Base-by-base conservation (phyloP, 2,113 vertebrate genomes). In the Microcebus lehilahytsara region DNA sequence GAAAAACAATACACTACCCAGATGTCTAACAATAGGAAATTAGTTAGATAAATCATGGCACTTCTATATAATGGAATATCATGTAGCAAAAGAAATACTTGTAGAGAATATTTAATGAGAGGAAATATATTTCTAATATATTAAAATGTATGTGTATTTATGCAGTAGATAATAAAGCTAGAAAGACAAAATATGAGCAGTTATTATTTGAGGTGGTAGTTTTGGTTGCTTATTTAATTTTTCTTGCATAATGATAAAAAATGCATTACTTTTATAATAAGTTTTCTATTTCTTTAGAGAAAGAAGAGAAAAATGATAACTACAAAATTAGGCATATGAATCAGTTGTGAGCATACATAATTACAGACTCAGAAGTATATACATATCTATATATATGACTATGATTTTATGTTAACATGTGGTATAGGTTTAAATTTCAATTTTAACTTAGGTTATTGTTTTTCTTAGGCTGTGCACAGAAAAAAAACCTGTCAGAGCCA, bases 231-330 rank as follows among this genome's bases (percentile, higher is more conserved):
- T 81, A 60, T 80, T 97, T 56, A 22, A 17, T 80, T 67, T 81
- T 67, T 90, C 78, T 95, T 93, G 64, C 32, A 86, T 85, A 93
- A 81, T 88, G 53, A 72, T 80, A 91, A 92, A 40, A 86, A 79
- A 77, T 71, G 1, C 2, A 91, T 64, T 46, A 20, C 2, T 71
- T 84, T 51, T 49, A 71, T 25, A 84, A 71, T 81, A 87, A 89
- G 46, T 4, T 27, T 77, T 89, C 69, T 40, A 14, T 67, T 85
- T 88, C 72, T 90, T 95, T 66, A 53, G 4, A 75, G 34, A 42
- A 34, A 69, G 87, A 89, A 84, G 71, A 32, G 9, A 77, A 92
- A 81, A 77, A 42, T 60, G 85, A 67, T 66, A 78, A 32, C 19
- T 94, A 30, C 5, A 78, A 93, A 91, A 94, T 85, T 40, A 81